phyloP scores from a whole-genome alignment of 2,797 vertebrate species.

The Avahi laniger region DNA sequence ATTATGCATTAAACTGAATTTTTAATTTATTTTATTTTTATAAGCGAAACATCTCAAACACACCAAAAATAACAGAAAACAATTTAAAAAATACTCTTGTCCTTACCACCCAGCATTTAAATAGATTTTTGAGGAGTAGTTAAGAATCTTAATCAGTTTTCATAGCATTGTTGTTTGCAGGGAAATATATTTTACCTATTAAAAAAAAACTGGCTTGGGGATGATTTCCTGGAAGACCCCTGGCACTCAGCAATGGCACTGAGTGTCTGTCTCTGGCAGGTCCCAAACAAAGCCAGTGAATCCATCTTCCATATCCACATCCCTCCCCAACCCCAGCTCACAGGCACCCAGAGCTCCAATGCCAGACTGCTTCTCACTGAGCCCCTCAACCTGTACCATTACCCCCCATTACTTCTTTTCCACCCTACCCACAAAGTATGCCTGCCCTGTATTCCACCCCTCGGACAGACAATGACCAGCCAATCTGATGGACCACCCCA shows the following conservation, averaged over 20 bases:
- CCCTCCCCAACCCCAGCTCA: no score
- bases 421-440: background rate
- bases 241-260: background rate
- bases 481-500: background rate
- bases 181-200: slow-evolving; percentile 25
- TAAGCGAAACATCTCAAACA: slow-evolving; percentile 48
- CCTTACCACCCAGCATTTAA: slow-evolving; percentile 58
- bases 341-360: background rate
- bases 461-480: background rate
- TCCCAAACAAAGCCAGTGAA: background rate
- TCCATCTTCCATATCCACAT: background rate
- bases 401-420: background rate
- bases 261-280: background rate
- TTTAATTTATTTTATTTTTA: slow-evolving; percentile 60
- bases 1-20: background rate
- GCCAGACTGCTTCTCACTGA: background rate
- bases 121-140: slow-evolving; percentile 48
- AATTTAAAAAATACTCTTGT: slow-evolving; percentile 52
- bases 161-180: slow-evolving; percentile 9
- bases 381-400: background rate
- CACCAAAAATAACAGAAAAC: slow-evolving; percentile 26
- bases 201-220: background rate
- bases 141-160: slow-evolving; percentile 62
- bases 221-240: background rate
- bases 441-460: background rate